Evolutionary conservation across 2,113 vertebrate species (phyloP), one percentile per base, ranked within the genome.

Genomic region (Catharus bicknelli): DNA sequence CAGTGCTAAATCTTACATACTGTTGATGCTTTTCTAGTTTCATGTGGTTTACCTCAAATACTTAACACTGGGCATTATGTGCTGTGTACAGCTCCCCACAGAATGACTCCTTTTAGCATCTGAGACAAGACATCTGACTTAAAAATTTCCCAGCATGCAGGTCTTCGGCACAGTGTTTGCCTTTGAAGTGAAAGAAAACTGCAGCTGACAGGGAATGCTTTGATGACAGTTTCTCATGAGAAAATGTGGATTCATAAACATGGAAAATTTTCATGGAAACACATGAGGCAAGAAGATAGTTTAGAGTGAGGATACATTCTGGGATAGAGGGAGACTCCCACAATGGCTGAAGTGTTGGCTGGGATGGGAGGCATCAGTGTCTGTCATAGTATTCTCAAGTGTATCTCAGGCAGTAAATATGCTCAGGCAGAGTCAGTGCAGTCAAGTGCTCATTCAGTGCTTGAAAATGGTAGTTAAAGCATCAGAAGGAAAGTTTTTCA

Each of bases 151-250:
- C 74, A 94, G 82, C 54, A 83, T 77, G 70, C 67, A 92, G 51
- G 74, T 90, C 84, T 36, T 76, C 83, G 51, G 57, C 70, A 83
- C 57, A 89, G 36, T 3, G 2, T 66, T 91, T 90, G 26, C 32
- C 84, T 96, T 94, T 96, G 91, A 96, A 94, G 68, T 73, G 51
- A 79, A 94, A 85, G 59, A 76, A 75, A 94, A 85, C 63, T 83
- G 72, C 21, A 89, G 74, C 34, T 76, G 62, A 94, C 34, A 50
- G 42, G 36, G 69, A 87, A 69, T 70, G 43, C 93, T 94, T 93
- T 85, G 84, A 82, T 73, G 70, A 64, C 82, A 42, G 30, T 91
- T 94, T 96, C 94, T 95, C 83, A 15, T 78, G 91, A 93, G 95
- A 94, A 95, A 95, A 86, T 61, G 18, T 4, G 8, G 70, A 36